Evolutionary conservation across 2,888 invertebrate genomes (phyloP).

Genomic region (Drosophila merina): DNA sequence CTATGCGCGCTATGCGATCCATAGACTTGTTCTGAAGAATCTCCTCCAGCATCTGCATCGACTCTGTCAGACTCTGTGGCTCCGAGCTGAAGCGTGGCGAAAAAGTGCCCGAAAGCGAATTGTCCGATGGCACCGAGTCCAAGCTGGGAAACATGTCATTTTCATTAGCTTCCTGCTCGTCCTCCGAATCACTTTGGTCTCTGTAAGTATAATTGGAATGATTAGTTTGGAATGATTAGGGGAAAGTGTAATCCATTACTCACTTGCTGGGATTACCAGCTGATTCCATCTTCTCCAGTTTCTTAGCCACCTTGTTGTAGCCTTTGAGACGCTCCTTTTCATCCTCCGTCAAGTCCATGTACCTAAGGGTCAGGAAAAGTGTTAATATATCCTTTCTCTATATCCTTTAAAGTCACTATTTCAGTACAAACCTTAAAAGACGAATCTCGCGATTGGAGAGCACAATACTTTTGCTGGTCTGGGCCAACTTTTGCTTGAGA

Average conservation of each 20-base stretch:
- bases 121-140: conserved; percentile 92
- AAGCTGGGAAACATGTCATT: conserved; percentile 90
- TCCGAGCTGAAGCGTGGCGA: conserved; percentile 90
- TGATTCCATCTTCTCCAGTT: conserved; percentile 94
- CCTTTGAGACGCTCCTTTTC: conserved; percentile 96
- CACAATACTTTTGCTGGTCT: conserved; percentile 93
- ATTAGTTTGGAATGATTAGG: not conserved
- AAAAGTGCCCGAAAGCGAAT: conserved; percentile 87
- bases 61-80: conserved; percentile 93
- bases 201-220: conserved; percentile 74
- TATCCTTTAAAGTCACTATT: not conserved
- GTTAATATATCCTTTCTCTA: not conserved
- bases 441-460: conserved; percentile 96
- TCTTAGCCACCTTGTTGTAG: conserved; percentile 95
- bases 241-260: conserved; percentile 13
- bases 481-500: conserved; percentile 91
- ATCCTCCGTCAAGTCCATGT: conserved; percentile 95
- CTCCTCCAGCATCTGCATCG: conserved; percentile 95
- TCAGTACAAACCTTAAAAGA: conserved; percentile 87
- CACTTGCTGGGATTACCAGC: conserved; percentile 88
- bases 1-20: conserved; percentile 93
- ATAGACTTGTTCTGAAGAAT: conserved; percentile 92
- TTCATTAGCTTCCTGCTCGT: conserved; percentile 88
- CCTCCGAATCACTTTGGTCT: conserved; percentile 90
- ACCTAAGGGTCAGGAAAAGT: conserved; percentile 84